A percentile compares a stretch with the other conserved stretches of the same genome.
These are phyloP conservation scores for Polyommatus iphigenia DNA, from an alignment of 2,888 invertebrate genomes.

Conservation along the genomic window DNA sequence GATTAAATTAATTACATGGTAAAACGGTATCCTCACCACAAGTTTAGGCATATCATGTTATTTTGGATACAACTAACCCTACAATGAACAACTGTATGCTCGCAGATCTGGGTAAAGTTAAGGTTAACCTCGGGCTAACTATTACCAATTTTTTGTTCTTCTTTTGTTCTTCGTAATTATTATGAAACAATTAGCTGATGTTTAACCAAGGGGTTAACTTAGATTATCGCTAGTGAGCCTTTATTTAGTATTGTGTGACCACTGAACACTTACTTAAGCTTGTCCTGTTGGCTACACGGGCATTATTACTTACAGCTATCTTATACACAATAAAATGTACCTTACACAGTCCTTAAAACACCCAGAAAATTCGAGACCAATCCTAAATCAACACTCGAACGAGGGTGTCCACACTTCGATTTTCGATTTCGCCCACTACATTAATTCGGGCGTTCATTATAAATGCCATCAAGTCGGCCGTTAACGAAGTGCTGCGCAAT, in stretches of 20 bases:
- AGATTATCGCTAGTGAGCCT: too few relatives aligned
- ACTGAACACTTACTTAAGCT: not conserved
- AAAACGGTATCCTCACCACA: not conserved
- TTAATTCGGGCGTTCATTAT: constrained; percentile 80
- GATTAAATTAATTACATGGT: not conserved
- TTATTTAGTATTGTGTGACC: too few relatives aligned
- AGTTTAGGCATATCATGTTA: not conserved
- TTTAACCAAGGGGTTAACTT: too few relatives aligned
- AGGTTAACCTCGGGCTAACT: not conserved
- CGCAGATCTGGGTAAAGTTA: not conserved
- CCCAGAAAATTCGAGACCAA: constrained; percentile 58
- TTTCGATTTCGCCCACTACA: constrained; percentile 78
- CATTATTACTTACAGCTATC: not conserved
- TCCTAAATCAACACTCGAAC: constrained; percentile 74
- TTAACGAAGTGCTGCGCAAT: constrained; percentile 80
- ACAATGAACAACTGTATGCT: not conserved
- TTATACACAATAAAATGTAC: not conserved
- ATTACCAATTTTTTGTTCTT: not conserved
- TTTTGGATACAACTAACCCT: not conserved
- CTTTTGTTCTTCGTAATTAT: not conserved
- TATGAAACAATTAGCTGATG: not conserved
- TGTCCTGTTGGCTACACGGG: not conserved
- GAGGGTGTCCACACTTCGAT: constrained; percentile 70
- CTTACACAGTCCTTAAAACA: constrained; percentile 39
- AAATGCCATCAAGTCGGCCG: constrained; percentile 78